Evolutionary conservation across 1,140 invertebrate species (phyloP).

Genomic region (Neelides sp.): DNA sequence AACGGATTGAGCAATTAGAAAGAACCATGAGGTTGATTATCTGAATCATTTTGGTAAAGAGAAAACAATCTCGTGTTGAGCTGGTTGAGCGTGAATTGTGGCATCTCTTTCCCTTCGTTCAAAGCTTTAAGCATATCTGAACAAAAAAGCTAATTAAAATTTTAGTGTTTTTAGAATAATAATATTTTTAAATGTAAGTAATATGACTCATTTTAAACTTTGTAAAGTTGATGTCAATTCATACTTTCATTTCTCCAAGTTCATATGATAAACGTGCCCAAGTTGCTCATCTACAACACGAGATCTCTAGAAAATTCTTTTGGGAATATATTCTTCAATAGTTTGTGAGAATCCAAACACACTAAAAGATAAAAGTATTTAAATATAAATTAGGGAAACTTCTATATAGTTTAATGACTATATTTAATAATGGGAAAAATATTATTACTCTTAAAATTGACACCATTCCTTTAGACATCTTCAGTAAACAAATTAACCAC

Average conservation of each 20-base stretch:
- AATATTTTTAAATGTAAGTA: too few relatives aligned
- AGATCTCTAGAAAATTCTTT: constrained; percentile 34
- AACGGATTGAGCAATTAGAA: constrained; percentile 60
- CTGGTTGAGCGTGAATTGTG: constrained; percentile 38
- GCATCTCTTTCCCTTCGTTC: not conserved
- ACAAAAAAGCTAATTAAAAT: too few relatives aligned
- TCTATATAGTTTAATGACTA: constrained; percentile 3
- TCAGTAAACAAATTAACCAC: constrained; percentile 55
- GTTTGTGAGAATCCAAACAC: constrained; percentile 21
- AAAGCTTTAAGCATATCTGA: too few relatives aligned
- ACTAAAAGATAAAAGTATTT: constrained; percentile 24
- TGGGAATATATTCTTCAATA: constrained; percentile 28
- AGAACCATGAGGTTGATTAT: constrained; percentile 55
- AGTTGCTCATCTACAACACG: constrained; percentile 43
- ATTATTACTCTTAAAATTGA: constrained; percentile 37
- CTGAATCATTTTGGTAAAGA: constrained; percentile 29
- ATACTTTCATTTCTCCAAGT: constrained; percentile 28
- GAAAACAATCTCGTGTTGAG: constrained; percentile 44
- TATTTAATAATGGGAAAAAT: not conserved
- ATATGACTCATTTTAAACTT: too few relatives aligned
- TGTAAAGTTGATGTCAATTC: not conserved
- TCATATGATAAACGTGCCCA: constrained; percentile 38
- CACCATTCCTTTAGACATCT: constrained; percentile 47
- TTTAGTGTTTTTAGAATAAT: too few relatives aligned
- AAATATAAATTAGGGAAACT: too few relatives aligned